These are phyloP conservation scores for Leucopsar rothschildi DNA, from an alignment of 2,113 vertebrate genomes.

Conservation along the genomic window DNA sequence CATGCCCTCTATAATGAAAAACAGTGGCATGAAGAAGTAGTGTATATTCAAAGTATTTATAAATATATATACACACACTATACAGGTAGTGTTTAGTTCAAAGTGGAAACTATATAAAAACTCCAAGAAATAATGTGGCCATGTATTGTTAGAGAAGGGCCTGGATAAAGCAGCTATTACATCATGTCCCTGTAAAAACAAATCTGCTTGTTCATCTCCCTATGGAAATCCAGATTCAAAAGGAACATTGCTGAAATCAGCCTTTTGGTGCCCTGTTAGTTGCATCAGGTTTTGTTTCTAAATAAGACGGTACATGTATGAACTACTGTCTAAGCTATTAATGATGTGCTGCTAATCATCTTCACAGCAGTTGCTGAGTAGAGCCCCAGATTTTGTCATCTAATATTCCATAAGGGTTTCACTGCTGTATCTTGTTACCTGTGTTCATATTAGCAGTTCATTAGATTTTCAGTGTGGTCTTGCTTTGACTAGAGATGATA, in stretches of 20 bases:
- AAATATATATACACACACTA: not conserved
- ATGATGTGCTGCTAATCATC: not conserved
- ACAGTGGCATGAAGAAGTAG: not conserved
- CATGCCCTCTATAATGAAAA: not conserved
- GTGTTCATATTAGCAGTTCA: not conserved
- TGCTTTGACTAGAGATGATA: not conserved
- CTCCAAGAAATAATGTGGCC: not conserved
- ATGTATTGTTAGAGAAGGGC: not conserved
- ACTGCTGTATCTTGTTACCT: not conserved
- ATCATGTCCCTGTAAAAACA: slow-evolving; percentile 59
- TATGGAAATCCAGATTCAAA: slow-evolving; percentile 52
- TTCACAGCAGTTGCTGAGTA: not conserved
- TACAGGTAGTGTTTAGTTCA: not conserved
- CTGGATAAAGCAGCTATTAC: slow-evolving; percentile 34
- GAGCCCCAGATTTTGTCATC: not conserved
- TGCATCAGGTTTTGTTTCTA: slow-evolving; percentile 12
- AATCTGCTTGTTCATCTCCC: slow-evolving; percentile 54
- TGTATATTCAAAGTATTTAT: not conserved
- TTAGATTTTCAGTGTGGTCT: not conserved
- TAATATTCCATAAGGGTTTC: not conserved
- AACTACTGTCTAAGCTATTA: not conserved
- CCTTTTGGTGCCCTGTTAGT: not conserved
- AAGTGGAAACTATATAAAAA: not conserved
- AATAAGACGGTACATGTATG: not conserved
- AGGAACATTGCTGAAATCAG: slow-evolving; percentile 40